Conservation (phyloP, 2,797 vertebrate genomes). For the Sorex maritimensis region DNA sequence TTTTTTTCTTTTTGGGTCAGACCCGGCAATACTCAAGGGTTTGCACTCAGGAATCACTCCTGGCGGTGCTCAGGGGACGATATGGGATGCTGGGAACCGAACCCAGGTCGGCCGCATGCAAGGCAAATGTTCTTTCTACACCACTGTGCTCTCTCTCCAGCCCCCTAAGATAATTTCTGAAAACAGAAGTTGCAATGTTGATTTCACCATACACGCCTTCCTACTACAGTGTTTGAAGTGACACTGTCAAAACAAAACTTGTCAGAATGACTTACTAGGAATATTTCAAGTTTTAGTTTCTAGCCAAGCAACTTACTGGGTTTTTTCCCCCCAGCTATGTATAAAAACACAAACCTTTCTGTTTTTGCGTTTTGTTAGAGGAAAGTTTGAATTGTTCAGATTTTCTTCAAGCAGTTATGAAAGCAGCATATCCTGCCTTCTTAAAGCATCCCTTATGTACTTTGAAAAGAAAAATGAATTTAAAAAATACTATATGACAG, state of each 20-base stretch:
- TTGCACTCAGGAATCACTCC: no score
- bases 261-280: conserved; percentile 38
- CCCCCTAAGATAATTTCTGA: conserved; percentile 54
- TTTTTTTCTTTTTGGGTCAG: no score
- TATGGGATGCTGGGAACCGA: no score
- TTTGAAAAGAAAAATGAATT: conserved; percentile 70
- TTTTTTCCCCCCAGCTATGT: background rate
- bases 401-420: conserved; percentile 59
- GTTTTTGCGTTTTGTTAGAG: conserved; percentile 70
- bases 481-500: conserved; percentile 62
- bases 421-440: conserved; percentile 68
- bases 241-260: conserved; percentile 62
- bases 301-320: conserved; percentile 67
- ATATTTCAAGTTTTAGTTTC: conserved; percentile 69
- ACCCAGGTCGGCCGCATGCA: no score
- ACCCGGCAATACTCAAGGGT: no score
- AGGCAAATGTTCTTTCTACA: no score
- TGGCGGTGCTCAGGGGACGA: no score
- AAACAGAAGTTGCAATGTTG: conserved; percentile 56
- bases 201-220: conserved; percentile 6
- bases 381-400: conserved; percentile 73
- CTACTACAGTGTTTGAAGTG: conserved; percentile 39
- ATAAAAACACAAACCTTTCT: conserved; percentile 65
- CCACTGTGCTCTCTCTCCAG: no score
- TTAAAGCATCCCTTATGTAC: conserved; percentile 62